Evolutionary conservation across 2,888 invertebrate genomes (phyloP), one percentile per base, ranked within the genome.

Genomic region (Drosophila tanythrix): DNA sequence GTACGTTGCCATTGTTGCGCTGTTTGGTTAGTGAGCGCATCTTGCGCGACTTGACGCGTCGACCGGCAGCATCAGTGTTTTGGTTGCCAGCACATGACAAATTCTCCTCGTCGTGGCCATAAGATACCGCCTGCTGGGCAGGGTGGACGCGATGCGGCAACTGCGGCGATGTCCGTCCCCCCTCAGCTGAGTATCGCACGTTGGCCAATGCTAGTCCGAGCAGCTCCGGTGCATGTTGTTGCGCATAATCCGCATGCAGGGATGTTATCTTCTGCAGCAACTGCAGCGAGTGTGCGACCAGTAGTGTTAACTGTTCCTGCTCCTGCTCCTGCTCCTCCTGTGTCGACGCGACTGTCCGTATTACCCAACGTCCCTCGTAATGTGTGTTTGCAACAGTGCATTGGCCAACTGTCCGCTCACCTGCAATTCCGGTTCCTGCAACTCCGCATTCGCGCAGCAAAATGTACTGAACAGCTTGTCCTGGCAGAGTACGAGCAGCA

Each of bases 121-220:
- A 94, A 15, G 95, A 94, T 46, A 95, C 91, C 27, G 94, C 94
- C 79, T 96, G 94, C 79, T 95, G 95, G 0, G 96, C 94, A 1
- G 95, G 95, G 91, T 94, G 93, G 35, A 96, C 79, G 63, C 93
- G 94, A 82, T 94, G 94, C 2, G 95, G 94, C 64, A 72, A 1
- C 21, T 48, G 43, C 13, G 38, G 43, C 11, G 8, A 10, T 8
- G 40, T 8, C 18, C 35, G 51, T 0, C 27, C 63, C 2, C 33
- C 53, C 1, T 56, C 38, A 29, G 31, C 21, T 10, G 48, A 21
- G 53, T n/a, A 40, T 4, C 95, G 91, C 90, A 95, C 94, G 79
- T 94, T 95, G 65, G 94, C 92, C 67, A 94, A 94, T 58, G 94
- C 94, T 48, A 95, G 93, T 1, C 96, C 96, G 70, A 96, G 93